phyloP scores from a whole-genome alignment of 1,140 invertebrate species.

The Brachionus plicatilis region DNA sequence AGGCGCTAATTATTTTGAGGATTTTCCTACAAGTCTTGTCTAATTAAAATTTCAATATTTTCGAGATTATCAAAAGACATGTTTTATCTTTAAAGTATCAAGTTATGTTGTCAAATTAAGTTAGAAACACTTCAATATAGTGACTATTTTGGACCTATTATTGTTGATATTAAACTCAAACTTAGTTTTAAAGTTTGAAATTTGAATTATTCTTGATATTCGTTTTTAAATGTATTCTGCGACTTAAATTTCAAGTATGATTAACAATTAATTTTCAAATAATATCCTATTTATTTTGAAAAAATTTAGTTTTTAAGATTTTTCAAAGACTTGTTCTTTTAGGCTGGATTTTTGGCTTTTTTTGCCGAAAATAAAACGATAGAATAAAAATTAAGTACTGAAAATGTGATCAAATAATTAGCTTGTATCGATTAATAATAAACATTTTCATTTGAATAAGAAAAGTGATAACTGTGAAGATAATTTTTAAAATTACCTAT shows the following conservation, averaged over 20 bases:
- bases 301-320: no score
- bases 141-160: not conserved
- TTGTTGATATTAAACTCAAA: not conserved
- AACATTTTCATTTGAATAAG: no score
- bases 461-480: no score
- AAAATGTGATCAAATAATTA: no score
- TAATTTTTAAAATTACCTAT: not conserved
- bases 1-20: conserved; percentile 10
- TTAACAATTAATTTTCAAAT: not conserved
- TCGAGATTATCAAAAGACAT: not conserved
- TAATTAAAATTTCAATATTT: conserved; percentile 1
- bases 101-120: not conserved
- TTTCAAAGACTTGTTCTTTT: no score
- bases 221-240: not conserved
- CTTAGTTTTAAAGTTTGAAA: not conserved
- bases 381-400: no score
- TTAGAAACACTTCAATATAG: not conserved
- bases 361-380: no score
- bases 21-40: not conserved
- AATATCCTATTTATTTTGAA: no score
- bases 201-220: not conserved
- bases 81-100: not conserved
- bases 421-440: no score
- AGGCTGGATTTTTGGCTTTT: no score
- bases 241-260: not conserved